These are phyloP conservation scores for Planococcus citri DNA, from an alignment of 1,140 invertebrate genomes.

Conservation along the genomic window DNA sequence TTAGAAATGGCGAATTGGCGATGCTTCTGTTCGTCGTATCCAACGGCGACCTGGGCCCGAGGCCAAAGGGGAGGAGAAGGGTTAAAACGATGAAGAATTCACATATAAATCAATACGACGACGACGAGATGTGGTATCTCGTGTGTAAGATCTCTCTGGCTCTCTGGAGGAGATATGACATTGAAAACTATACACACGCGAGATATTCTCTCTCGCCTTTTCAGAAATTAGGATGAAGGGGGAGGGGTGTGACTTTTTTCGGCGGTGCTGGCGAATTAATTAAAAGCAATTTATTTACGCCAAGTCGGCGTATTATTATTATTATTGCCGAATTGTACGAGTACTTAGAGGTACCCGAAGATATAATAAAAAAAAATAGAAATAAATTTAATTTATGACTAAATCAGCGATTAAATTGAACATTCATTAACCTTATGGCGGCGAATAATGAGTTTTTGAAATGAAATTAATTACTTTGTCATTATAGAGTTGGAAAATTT, in stretches of 20 bases:
- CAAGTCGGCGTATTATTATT: too few relatives aligned
- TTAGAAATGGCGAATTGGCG: not conserved
- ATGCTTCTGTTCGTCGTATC: not conserved
- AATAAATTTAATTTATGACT: constrained; percentile 11
- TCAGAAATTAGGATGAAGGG: too few relatives aligned
- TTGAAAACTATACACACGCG: not conserved
- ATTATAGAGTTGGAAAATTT: constrained; percentile 2
- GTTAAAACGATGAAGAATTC: too few relatives aligned
- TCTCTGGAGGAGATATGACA: not conserved
- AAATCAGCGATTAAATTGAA: constrained; percentile 10
- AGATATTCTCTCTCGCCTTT: not conserved
- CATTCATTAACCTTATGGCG: constrained; percentile 15
- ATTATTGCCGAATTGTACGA: too few relatives aligned
- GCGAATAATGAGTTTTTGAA: constrained; percentile 10
- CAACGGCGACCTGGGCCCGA: too few relatives aligned
- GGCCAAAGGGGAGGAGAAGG: too few relatives aligned
- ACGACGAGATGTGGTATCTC: too few relatives aligned
- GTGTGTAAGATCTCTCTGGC: too few relatives aligned
- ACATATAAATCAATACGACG: not conserved
- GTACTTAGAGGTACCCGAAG: not conserved
- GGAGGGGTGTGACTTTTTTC: not conserved
- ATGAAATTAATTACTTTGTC: constrained; percentile 16
- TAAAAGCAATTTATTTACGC: not conserved
- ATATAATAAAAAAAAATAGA: not conserved
- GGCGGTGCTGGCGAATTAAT: not conserved